Percentiles rank a stretch among this genome's conserved stretches.
These are phyloP conservation scores for Vireo altiloquus DNA, from an alignment of 2,113 vertebrate genomes.

Conservation along the genomic window DNA sequence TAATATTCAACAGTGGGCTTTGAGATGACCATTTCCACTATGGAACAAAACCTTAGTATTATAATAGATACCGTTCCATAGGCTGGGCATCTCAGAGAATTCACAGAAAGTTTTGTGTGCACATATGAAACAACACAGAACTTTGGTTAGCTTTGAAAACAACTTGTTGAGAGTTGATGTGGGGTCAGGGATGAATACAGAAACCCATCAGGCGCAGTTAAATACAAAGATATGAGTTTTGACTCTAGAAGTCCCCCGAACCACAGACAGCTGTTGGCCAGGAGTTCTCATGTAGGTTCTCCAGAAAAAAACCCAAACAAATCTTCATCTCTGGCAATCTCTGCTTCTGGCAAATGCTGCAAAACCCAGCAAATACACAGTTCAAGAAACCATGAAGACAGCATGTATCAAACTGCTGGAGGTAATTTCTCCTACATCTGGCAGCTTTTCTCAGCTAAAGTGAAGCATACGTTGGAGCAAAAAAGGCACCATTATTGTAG, in stretches of 20 bases:
- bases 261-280: neutral
- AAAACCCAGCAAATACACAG: neutral
- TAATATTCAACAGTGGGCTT: neutral
- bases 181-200: neutral
- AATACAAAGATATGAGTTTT: neutral
- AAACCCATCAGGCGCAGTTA: neutral
- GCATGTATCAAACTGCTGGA: fast-evolving
- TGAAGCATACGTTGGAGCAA: neutral
- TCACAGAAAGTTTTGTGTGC: neutral
- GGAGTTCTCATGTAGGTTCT: neutral
- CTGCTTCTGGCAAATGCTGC: neutral
- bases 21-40: neutral
- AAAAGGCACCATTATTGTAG: neutral
- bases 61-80: fast-evolving
- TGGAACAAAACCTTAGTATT: neutral
- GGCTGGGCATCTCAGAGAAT: neutral
- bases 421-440: neutral
- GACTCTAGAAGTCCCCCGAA: neutral
- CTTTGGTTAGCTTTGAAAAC: neutral
- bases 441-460: neutral
- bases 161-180: fast-evolving
- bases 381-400: neutral
- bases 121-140: neutral
- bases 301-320: neutral
- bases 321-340: neutral